These are phyloP conservation scores for Halcyon malimbica DNA, from an alignment of 2,113 vertebrate species.

Conservation along the genomic window DNA sequence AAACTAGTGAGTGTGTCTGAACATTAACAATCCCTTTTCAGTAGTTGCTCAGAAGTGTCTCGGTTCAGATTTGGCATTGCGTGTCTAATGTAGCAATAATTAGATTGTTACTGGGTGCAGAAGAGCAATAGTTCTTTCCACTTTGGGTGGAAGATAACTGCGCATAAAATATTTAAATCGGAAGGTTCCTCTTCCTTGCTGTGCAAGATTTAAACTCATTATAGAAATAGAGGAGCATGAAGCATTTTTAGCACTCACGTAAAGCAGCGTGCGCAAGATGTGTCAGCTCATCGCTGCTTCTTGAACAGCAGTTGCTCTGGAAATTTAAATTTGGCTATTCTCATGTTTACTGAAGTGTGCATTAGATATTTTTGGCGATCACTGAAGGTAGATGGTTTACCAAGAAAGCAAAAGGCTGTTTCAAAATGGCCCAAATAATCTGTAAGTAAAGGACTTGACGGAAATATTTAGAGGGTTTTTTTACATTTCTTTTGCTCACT, in stretches of 20 bases:
- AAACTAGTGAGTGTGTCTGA: neutral
- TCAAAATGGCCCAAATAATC: neutral
- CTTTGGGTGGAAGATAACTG: neutral
- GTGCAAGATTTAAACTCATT: neutral
- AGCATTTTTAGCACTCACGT: neutral
- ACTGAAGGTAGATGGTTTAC: neutral
- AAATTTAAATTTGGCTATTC: neutral
- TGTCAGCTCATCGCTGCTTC: neutral
- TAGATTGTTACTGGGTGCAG: neutral
- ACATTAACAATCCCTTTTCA: neutral
- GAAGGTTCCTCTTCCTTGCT: neutral
- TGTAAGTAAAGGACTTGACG: neutral
- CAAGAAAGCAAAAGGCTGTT: neutral
- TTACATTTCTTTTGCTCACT: slow-evolving; percentile 19
- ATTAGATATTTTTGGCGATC: neutral
- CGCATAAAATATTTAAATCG: neutral
- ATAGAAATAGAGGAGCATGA: neutral
- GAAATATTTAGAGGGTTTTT: neutral
- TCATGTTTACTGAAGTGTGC: neutral
- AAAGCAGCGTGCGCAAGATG: neutral
- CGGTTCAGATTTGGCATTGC: neutral
- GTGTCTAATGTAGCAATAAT: neutral
- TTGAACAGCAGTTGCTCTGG: neutral
- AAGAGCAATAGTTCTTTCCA: neutral
- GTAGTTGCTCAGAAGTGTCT: neutral